phyloP scores from a whole-genome alignment of 2,113 vertebrate species.

The Hemiscyllium ocellatum region DNA sequence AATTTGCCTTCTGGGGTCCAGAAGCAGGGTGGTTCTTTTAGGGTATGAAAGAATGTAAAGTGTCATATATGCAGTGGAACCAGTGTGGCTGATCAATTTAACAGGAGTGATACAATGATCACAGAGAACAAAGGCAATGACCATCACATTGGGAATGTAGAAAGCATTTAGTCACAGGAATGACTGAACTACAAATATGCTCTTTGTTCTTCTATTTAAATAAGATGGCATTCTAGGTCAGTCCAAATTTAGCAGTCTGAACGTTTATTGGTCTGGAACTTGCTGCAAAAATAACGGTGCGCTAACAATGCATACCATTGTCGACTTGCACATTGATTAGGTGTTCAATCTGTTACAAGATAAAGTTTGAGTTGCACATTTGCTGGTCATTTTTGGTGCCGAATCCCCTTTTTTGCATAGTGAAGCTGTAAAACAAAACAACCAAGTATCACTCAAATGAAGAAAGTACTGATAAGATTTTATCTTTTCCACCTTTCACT shows the following conservation, averaged over 20 bases:
- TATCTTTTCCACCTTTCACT: neutral
- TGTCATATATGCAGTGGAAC: neutral
- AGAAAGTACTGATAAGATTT: neutral
- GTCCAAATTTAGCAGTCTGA: neutral
- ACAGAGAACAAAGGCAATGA: neutral
- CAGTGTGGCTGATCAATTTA: neutral
- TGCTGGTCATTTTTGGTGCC: neutral
- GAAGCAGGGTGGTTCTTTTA: neutral
- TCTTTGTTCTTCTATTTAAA: neutral
- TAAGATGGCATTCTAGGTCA: neutral
- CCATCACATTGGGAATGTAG: neutral
- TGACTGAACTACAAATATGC: neutral
- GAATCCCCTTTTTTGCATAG: neutral
- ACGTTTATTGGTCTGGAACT: neutral
- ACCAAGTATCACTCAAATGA: neutral
- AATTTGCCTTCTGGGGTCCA: neutral
- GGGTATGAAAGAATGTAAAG: constrained; percentile 15
- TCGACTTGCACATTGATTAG: neutral
- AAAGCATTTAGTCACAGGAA: neutral
- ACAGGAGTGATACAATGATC: neutral
- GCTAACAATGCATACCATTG: neutral
- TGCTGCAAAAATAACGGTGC: neutral
- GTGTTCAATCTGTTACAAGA: neutral
- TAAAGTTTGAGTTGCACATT: neutral
- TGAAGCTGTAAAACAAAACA: neutral